Evolutionary conservation across 2,797 vertebrate genomes (phyloP).

Genomic region (Cottoperca gobio): DNA sequence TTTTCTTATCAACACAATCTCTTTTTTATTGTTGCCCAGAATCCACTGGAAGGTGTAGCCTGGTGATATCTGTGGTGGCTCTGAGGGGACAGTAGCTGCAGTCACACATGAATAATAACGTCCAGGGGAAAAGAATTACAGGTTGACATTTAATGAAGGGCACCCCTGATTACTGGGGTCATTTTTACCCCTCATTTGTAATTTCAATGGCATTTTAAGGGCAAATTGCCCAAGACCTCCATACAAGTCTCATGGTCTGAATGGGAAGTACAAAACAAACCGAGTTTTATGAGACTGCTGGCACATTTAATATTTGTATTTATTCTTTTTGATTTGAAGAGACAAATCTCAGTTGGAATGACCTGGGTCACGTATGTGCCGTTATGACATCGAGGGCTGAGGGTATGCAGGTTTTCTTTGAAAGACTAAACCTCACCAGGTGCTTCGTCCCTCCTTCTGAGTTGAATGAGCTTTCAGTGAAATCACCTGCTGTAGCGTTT

Average conservation of each 20-base stretch:
- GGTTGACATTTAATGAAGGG: conserved; percentile 52
- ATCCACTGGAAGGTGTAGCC: conserved; percentile 2
- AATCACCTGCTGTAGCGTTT: neutral
- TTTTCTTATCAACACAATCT: conserved; percentile 22
- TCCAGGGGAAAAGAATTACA: neutral
- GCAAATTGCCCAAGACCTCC: neutral
- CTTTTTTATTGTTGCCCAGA: conserved; percentile 6
- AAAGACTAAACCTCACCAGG: too few species aligned
- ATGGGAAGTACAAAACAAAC: conserved; percentile 6
- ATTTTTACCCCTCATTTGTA: conserved; percentile 13
- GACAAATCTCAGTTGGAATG: neutral
- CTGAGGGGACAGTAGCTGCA: conserved; percentile 22
- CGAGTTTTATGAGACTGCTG: neutral
- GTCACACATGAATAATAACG: conserved; percentile 28
- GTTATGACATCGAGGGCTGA: neutral
- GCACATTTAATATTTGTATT: neutral
- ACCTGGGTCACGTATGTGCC: neutral
- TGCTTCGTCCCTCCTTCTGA: neutral
- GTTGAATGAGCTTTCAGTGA: neutral
- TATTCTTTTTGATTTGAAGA: conserved; percentile 1
- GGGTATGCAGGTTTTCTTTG: too few species aligned
- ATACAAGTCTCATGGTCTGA: conserved; percentile 12
- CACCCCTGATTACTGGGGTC: conserved; percentile 5
- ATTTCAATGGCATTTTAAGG: conserved; percentile 38
- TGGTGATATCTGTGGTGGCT: neutral